Base-by-base conservation (phyloP, 1,140 invertebrate species). In the Magallana angulata region DNA sequence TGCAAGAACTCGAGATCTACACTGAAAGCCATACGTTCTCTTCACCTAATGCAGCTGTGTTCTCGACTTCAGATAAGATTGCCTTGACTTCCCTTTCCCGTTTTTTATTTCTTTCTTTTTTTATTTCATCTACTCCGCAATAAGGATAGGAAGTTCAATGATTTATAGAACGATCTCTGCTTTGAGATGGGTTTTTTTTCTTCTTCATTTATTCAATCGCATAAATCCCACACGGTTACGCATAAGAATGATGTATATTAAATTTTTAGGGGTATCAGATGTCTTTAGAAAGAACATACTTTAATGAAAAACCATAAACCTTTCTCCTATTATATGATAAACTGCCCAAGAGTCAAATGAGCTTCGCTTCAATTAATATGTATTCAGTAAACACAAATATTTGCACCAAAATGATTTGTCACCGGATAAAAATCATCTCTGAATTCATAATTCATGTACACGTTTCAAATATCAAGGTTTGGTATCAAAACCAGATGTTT, bases 1-100 rank as follows among this genome's bases (percentile, higher is more conserved):
- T 71, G 68, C 68, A 71, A 71, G 68, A 71, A 71, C 68, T 71
- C 24, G 60, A 71, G 68, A 71, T 71, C 68, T 71, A 71, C 68
- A 71, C 36, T 71, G 68, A 71, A 71, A 71, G 68, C 36, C 24
- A 30, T 71, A 71, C 68, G 68, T 71, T 71, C 68, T 71, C 18
- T 12, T 71, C 68, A 5, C 24, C 68, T 48, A 48, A 48, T 71
- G 36, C 68, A 71, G 68, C 68, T 71, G 68, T 30, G n/a, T 71
- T 71, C 30, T 71, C 68, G 68, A 24, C 68, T 71, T 24, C n/a
- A 71, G 68, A 71, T 71, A 71, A 71, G 68, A 71, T 30, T 4
- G 7, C 12, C 24, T 24, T 30, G 18, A 7, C 8, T 6, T 36
- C 18, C 24, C 12, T 24, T 24, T 36, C 12, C 68, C 36, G 36